Percentiles rank a stretch among this genome's conserved stretches.
These are phyloP conservation scores for Mionectes macconnelli DNA, from an alignment of 2,113 vertebrate genomes.

Conservation along the genomic window DNA sequence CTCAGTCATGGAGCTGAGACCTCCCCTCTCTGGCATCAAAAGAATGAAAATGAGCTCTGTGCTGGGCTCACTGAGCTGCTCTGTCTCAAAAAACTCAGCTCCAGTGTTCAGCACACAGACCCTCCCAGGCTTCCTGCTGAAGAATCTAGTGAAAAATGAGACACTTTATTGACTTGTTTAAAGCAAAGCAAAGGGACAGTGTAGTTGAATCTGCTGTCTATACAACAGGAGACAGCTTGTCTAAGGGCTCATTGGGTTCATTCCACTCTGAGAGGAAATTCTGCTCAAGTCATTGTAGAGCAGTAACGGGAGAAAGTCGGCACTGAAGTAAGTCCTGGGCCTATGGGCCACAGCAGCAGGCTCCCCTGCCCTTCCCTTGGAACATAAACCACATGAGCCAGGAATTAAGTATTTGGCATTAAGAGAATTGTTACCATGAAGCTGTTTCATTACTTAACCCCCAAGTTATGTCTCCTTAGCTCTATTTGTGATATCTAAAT, in stretches of 20 bases:
- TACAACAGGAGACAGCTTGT: neutral
- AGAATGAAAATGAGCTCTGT: conserved; percentile 29
- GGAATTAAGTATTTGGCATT: neutral
- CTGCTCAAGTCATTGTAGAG: neutral
- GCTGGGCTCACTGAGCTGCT: neutral
- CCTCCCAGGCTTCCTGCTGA: neutral
- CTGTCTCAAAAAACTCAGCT: neutral
- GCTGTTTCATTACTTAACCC: neutral
- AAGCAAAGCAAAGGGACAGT: neutral
- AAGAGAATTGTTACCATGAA: neutral
- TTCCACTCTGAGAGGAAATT: neutral
- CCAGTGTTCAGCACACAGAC: neutral
- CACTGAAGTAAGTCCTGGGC: neutral
- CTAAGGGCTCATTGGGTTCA: neutral
- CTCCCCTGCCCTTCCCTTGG: neutral
- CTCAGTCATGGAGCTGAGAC: neutral
- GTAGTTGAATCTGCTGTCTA: neutral
- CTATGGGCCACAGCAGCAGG: neutral
- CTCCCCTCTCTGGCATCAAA: neutral
- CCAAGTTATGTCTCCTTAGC: neutral
- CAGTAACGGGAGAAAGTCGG: neutral
- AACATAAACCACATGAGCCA: neutral
- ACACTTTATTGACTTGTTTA: conserved; percentile 10
- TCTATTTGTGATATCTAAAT: neutral
- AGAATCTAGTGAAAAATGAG: conserved; percentile 14